Conservation (phyloP, 1,140 invertebrate genomes). For the Scaptomyza pallida region DNA sequence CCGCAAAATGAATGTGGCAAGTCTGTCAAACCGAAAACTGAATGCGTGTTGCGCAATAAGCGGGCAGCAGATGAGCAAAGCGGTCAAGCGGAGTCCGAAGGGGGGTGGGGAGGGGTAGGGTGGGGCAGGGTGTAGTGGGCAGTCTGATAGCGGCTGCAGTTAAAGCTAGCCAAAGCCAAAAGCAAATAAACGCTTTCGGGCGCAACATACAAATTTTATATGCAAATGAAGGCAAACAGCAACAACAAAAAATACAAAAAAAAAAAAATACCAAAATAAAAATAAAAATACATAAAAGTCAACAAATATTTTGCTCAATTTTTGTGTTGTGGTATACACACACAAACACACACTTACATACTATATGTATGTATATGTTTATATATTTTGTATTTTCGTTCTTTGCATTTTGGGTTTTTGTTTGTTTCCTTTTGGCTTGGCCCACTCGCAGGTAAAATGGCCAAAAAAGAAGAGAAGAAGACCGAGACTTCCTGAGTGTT, state of each 20-base stretch:
- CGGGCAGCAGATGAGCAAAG: background rate
- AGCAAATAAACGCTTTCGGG: slow-evolving; percentile 75
- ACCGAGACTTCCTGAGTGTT: slow-evolving; percentile 5
- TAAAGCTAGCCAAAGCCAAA: slow-evolving; percentile 19
- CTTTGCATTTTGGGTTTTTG: slow-evolving; percentile 1
- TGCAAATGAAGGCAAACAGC: slow-evolving; percentile 79
- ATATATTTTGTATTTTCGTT: slow-evolving; percentile 1
- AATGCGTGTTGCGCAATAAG: slow-evolving; percentile 41
- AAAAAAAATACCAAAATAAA: slow-evolving; percentile 14
- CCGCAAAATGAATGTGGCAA: slow-evolving; percentile 57
- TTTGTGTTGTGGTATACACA: slow-evolving; percentile 26
- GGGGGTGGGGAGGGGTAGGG: background rate
- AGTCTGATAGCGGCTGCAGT: slow-evolving; percentile 24
- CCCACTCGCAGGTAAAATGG: slow-evolving; percentile 32
- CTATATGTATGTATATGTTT: too few species aligned
- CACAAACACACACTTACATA: too few species aligned
- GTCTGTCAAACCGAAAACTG: slow-evolving; percentile 40
- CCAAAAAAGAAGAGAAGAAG: slow-evolving; percentile 8
- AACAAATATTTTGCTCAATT: slow-evolving; percentile 58
- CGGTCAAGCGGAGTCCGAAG: background rate
- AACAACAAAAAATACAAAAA: slow-evolving; percentile 14
- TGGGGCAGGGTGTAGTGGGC: background rate
- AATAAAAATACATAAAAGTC: slow-evolving; percentile 50
- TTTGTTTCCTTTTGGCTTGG: slow-evolving; percentile 28
- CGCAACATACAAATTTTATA: slow-evolving; percentile 74